phyloP scores from a whole-genome alignment of 2,888 invertebrate species.

The Drosophila emarginata region DNA sequence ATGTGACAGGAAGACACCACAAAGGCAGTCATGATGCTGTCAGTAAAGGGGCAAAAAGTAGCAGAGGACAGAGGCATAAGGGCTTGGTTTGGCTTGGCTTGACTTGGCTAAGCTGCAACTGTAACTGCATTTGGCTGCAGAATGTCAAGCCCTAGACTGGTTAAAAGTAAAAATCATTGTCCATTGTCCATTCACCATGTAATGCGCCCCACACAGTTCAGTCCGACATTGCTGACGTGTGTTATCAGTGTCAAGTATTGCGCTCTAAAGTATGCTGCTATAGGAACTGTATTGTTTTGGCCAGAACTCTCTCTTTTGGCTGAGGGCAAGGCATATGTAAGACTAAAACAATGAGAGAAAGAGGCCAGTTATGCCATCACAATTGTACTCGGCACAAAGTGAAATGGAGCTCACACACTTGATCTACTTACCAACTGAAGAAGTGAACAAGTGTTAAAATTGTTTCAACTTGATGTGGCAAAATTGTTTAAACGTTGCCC shows the following conservation, averaged over 20 bases:
- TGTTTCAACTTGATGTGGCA: slow-evolving; percentile 19
- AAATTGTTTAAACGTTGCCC: background rate
- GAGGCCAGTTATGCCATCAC: slow-evolving; percentile 21
- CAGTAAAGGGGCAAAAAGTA: background rate
- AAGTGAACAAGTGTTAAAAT: slow-evolving; percentile 16
- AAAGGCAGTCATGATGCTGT: slow-evolving; percentile 20
- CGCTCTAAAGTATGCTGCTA: slow-evolving; percentile 62
- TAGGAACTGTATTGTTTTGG: slow-evolving; percentile 48
- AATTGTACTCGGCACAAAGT: slow-evolving; percentile 21
- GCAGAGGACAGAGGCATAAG: too few relatives aligned
- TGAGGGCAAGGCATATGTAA: slow-evolving; percentile 36
- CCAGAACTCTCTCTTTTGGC: slow-evolving; percentile 19
- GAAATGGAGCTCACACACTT: slow-evolving; percentile 49
- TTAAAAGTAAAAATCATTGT: slow-evolving; percentile 10
- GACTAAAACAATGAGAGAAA: slow-evolving; percentile 11
- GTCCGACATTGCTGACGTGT: slow-evolving; percentile 53
- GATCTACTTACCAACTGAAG: slow-evolving; percentile 41
- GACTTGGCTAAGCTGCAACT: slow-evolving; percentile 5
- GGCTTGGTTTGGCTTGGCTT: background rate
- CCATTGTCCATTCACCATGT: slow-evolving; percentile 68
- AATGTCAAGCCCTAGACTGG: slow-evolving; percentile 44
- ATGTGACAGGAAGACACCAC: slow-evolving; percentile 50
- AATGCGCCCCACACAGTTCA: slow-evolving; percentile 54
- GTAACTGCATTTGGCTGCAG: slow-evolving; percentile 47
- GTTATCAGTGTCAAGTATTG: slow-evolving; percentile 79